Conservation (phyloP, 2,797 vertebrate species). For the Molossus alvarezi region DNA sequence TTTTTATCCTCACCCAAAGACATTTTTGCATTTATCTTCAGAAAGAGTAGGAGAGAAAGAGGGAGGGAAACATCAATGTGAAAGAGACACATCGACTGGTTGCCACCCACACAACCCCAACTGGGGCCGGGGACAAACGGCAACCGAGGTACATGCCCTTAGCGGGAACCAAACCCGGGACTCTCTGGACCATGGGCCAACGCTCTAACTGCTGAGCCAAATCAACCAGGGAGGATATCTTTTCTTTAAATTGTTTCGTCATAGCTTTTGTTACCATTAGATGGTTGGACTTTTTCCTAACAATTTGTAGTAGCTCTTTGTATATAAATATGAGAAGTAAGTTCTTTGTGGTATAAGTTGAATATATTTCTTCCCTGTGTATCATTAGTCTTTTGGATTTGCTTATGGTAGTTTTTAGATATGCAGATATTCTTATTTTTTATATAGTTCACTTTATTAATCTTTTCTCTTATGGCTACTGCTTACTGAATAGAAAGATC, state of each 20-base stretch:
- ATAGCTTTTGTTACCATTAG: not conserved
- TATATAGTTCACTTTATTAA: not conserved
- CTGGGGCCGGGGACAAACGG: too few species aligned
- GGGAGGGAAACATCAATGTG: too few species aligned
- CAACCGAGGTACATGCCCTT: too few species aligned
- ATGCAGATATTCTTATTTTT: conserved; percentile 43
- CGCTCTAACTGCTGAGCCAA: too few species aligned
- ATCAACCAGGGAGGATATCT: not conserved
- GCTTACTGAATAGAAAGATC: not conserved
- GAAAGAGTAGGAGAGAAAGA: too few species aligned
- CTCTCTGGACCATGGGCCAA: too few species aligned
- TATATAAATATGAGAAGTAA: not conserved
- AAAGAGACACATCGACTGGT: too few species aligned
- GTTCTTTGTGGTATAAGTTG: not conserved
- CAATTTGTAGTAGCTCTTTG: not conserved
- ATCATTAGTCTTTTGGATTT: not conserved
- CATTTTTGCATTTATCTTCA: too few species aligned
- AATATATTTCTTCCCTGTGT: conserved; percentile 1
- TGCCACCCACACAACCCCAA: too few species aligned
- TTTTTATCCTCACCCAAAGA: too few species aligned
- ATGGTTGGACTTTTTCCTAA: not conserved
- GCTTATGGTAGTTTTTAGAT: not conserved
- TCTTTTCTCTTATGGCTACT: not conserved
- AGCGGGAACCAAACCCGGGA: too few species aligned
- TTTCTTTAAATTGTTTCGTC: not conserved